Percentiles rank a stretch among this genome's conserved stretches.
These are phyloP conservation scores for Delia radicum DNA, from an alignment of 1,140 invertebrate species.

Conservation along the genomic window DNA sequence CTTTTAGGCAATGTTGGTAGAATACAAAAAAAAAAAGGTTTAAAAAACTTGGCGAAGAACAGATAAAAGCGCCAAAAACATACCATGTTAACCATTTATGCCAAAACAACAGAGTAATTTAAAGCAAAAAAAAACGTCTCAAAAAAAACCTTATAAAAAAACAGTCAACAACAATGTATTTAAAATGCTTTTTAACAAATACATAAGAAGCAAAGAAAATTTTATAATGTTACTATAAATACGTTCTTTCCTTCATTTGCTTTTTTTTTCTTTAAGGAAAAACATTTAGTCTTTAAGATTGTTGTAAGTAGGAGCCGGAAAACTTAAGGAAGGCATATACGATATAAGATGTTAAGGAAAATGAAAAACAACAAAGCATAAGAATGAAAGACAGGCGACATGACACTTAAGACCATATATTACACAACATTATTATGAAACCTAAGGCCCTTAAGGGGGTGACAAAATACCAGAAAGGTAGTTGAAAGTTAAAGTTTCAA, in stretches of 20 bases:
- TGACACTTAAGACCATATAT: not conserved
- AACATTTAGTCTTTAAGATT: not conserved
- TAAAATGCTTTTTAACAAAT: not conserved
- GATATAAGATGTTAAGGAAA: not conserved
- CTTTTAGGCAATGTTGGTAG: not conserved
- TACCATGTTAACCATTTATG: not conserved
- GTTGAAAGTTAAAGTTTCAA: too few relatives aligned
- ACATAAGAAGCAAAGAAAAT: not conserved
- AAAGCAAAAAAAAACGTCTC: not conserved
- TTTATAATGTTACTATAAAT: not conserved
- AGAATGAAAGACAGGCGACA: slow-evolving; percentile 3
- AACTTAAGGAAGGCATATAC: not conserved
- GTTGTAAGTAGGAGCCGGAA: not conserved
- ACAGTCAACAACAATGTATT: not conserved
- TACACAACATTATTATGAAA: not conserved
- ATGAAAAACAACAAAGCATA: not conserved
- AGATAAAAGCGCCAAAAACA: not conserved
- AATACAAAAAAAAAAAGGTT: not conserved
- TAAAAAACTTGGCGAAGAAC: not conserved
- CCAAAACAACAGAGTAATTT: not conserved
- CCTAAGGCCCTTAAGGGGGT: not conserved
- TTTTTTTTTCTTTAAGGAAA: not conserved
- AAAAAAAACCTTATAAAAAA: too few relatives aligned
- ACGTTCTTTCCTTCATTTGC: not conserved
- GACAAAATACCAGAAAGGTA: too few relatives aligned